Percentiles rank a stretch among this genome's conserved stretches.
These are phyloP conservation scores for Sterna hirundo DNA, from an alignment of 2,113 vertebrate genomes.

Conservation along the genomic window DNA sequence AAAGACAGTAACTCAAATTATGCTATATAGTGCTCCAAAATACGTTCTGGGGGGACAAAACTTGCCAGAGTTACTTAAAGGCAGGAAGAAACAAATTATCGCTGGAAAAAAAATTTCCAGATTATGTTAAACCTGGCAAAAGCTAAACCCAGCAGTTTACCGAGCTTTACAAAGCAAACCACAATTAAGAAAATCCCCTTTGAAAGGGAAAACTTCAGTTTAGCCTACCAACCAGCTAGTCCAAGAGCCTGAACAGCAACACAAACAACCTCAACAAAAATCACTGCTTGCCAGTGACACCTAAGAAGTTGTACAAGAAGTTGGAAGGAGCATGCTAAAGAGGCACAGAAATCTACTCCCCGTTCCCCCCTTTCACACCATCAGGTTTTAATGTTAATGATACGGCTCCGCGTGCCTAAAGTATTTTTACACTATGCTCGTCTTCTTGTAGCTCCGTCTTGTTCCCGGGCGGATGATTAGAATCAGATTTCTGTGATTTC, in stretches of 20 bases:
- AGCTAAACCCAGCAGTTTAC: neutral
- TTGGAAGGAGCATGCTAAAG: neutral
- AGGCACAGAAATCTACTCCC: neutral
- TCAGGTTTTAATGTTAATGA: conserved; percentile 35
- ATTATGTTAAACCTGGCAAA: conserved; percentile 4
- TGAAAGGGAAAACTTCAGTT: neutral
- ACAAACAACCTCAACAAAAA: neutral
- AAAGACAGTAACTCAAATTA: neutral
- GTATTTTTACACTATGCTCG: conserved; percentile 22
- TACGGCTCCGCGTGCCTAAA: neutral
- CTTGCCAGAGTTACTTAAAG: neutral
- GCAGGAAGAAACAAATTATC: conserved; percentile 18
- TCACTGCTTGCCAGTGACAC: neutral
- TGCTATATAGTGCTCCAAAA: neutral
- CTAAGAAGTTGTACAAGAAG: neutral
- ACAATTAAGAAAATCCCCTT: neutral
- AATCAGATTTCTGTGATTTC: conserved; percentile 62
- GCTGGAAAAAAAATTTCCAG: neutral
- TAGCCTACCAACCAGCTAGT: neutral
- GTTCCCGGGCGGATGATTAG: conserved; percentile 19
- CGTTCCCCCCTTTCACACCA: neutral
- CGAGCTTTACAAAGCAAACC: neutral
- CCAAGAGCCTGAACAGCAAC: neutral
- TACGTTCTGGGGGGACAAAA: neutral
- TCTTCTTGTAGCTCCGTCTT: neutral